Percentiles rank a stretch among this genome's conserved stretches.
Evolutionary conservation across 2,113 vertebrate species (phyloP).

Genomic region (Amphiprion percula): DNA sequence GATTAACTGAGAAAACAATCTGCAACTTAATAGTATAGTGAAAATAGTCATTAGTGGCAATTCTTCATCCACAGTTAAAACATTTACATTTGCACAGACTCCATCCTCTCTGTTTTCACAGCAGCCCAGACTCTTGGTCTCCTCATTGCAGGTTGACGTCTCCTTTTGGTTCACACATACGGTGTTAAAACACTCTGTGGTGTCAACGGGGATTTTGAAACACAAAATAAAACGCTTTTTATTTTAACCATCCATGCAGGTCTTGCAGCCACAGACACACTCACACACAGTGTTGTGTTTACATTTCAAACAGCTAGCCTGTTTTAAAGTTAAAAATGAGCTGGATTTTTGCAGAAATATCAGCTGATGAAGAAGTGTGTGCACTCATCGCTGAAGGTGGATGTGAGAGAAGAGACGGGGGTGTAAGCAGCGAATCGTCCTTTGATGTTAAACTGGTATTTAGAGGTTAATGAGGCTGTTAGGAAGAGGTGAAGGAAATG

Average conservation of each 20-base stretch:
- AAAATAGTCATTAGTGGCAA: too few relatives aligned
- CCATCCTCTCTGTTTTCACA: slow-evolving; percentile 14
- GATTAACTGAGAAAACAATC: too few relatives aligned
- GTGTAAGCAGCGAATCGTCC: slow-evolving; percentile 57
- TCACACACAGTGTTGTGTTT: too few relatives aligned
- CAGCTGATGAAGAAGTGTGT: slow-evolving; percentile 12
- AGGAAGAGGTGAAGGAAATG: slow-evolving; percentile 71
- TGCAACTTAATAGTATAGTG: too few relatives aligned
- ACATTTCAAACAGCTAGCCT: not conserved
- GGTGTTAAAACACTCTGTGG: slow-evolving; percentile 52
- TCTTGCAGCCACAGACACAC: not conserved
- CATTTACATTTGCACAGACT: slow-evolving; percentile 12
- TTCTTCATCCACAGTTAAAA: not conserved
- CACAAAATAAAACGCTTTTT: slow-evolving; percentile 9
- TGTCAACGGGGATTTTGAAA: slow-evolving; percentile 59
- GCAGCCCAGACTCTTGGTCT: slow-evolving; percentile 47
- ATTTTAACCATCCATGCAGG: not conserved
- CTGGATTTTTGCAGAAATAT: not conserved
- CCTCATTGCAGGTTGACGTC: not conserved
- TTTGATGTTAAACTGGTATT: slow-evolving; percentile 84
- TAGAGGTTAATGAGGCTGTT: slow-evolving; percentile 84
- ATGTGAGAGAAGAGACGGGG: slow-evolving; percentile 48
- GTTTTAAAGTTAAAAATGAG: rapidly evolving
- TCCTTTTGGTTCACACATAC: slow-evolving; percentile 76
- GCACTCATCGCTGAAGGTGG: not conserved